Conservation (phyloP, 2,113 vertebrate genomes). For the Numenius arquata region DNA sequence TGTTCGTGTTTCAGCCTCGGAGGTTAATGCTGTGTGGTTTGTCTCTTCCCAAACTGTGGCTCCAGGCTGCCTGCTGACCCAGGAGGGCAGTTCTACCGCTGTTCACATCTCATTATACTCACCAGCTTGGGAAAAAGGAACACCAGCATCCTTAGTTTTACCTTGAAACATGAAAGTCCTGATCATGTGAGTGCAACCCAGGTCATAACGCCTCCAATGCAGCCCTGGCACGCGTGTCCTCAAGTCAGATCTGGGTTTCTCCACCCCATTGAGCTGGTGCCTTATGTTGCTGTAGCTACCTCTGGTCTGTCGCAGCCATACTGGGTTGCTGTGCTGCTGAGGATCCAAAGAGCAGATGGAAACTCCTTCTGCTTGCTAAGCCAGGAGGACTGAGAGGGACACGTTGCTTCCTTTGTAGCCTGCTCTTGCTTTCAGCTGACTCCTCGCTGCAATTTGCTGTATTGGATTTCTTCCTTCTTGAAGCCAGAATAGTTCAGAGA, state of each 20-base stretch:
- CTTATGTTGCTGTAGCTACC: neutral
- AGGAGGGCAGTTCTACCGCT: too few species aligned
- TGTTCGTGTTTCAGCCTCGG: neutral
- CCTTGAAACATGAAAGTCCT: neutral
- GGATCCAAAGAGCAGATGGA: neutral
- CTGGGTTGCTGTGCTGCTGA: neutral
- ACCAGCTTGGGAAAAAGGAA: neutral
- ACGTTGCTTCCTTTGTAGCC: neutral
- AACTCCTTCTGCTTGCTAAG: neutral
- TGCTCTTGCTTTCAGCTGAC: neutral
- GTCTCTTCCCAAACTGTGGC: neutral
- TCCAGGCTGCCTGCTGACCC: neutral
- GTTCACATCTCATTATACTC: neutral
- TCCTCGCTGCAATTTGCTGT: neutral
- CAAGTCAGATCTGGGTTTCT: neutral
- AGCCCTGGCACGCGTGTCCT: accelerated
- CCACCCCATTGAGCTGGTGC: neutral
- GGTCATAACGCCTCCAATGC: neutral
- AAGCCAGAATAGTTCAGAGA: neutral
- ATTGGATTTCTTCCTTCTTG: neutral
- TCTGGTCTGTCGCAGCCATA: neutral
- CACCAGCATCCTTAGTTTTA: neutral
- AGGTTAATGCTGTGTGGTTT: neutral
- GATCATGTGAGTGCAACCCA: accelerated
- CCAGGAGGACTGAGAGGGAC: neutral